phyloP scores from a whole-genome alignment of 2,797 vertebrate genomes.

The Melanotaenia pygmaea region DNA sequence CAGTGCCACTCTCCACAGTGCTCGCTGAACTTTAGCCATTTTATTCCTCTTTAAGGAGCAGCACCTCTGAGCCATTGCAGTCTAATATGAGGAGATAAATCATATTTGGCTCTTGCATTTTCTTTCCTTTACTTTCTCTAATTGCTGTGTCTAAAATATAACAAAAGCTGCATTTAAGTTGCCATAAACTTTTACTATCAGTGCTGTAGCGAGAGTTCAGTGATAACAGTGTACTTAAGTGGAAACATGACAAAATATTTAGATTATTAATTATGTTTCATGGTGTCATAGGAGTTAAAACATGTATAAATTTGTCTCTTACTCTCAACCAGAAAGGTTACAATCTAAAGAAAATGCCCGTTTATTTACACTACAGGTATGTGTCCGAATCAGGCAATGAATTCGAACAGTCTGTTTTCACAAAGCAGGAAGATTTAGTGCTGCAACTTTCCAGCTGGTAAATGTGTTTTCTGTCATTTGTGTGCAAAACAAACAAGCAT shows the following conservation, averaged over 20 bases:
- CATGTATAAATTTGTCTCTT: too few species aligned
- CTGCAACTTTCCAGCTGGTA: conserved; percentile 8
- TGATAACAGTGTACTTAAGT: background rate
- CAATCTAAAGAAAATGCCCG: too few species aligned
- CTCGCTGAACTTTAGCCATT: conserved; percentile 31
- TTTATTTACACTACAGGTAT: too few species aligned
- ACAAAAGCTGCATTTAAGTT: background rate
- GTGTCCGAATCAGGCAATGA: background rate
- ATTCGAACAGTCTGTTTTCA: background rate
- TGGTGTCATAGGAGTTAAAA: too few species aligned
- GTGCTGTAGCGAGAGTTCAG: background rate
- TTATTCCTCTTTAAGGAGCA: conserved; percentile 1
- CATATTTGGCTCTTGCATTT: too few species aligned
- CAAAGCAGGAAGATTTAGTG: conserved; percentile 1
- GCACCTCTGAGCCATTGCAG: conserved; percentile 6
- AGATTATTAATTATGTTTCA: too few species aligned
- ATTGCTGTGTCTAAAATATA: background rate
- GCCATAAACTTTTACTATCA: background rate
- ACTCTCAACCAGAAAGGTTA: too few species aligned
- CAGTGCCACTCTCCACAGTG: conserved; percentile 36
- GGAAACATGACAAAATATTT: too few species aligned
- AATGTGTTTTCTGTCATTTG: conserved; percentile 50
- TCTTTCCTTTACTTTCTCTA: background rate
- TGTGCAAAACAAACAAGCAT: conserved; percentile 47
- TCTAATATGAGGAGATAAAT: background rate